phyloP scores from a whole-genome alignment of 2,797 vertebrate genomes.

The Sternarchorhynchus goeldii region DNA sequence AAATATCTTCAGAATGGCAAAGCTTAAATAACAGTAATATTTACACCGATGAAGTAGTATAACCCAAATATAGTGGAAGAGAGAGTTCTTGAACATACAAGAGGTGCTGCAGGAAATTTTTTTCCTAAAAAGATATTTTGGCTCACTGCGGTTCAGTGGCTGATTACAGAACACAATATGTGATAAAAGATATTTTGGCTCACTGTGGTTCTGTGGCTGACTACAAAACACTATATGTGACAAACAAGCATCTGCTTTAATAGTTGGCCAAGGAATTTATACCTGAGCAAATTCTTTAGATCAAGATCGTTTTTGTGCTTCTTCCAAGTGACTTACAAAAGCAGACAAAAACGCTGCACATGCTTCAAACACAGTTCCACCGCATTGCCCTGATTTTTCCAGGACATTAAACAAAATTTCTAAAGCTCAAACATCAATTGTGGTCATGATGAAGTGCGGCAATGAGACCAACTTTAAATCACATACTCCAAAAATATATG shows the following conservation, averaged over 20 bases:
- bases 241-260: not conserved
- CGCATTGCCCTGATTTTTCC: no score
- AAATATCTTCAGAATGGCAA: no score
- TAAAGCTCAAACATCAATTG: no score
- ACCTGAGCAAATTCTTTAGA: not conserved
- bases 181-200: not conserved
- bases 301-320: not conserved
- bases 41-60: not conserved
- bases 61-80: not conserved
- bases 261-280: not conserved
- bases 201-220: no score
- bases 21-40: not conserved
- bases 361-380: no score
- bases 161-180: not conserved
- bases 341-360: not conserved
- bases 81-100: not conserved
- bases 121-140: not conserved
- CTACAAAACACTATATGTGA: not conserved
- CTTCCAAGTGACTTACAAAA: slow-evolving; percentile 13
- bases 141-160: no score
- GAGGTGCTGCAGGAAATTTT: not conserved
- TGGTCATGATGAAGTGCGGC: no score
- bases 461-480: no score
- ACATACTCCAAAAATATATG: no score
- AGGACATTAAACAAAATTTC: no score